A percentile compares a stretch with the other conserved stretches of the same genome.
phyloP scores from a whole-genome alignment of 2,113 vertebrate species.

The Equus przewalskii region DNA sequence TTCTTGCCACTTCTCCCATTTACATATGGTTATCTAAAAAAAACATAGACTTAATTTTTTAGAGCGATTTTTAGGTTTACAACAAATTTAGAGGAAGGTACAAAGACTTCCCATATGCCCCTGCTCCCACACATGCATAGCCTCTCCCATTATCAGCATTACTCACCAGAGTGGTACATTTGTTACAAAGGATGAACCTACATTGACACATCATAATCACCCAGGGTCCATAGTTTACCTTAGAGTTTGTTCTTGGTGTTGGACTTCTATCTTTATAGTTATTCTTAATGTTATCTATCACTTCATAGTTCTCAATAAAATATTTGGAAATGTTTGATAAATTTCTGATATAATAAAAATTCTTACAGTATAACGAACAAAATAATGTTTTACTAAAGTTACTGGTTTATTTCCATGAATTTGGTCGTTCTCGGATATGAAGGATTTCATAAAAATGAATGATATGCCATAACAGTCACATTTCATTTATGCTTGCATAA shows the following conservation, averaged over 20 bases:
- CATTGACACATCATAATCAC: not conserved
- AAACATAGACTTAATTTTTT: not conserved
- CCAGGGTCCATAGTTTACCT: not conserved
- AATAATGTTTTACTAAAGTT: not conserved
- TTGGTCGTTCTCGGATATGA: not conserved
- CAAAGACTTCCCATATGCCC: not conserved
- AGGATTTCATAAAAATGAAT: not conserved
- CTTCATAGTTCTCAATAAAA: constrained; percentile 1
- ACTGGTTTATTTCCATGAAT: not conserved
- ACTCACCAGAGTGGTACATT: not conserved
- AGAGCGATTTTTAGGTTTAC: not conserved
- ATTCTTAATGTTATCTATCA: not conserved
- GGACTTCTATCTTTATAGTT: not conserved
- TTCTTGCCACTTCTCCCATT: not conserved
- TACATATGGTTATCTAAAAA: not conserved
- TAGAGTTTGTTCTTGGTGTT: not conserved
- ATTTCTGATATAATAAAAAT: not conserved
- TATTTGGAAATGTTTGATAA: not conserved
- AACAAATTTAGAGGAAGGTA: not conserved
- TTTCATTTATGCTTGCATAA: not conserved
- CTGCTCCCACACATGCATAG: not conserved
- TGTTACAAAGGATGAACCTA: not conserved
- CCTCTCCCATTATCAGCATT: too few relatives aligned
- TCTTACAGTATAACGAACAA: not conserved
- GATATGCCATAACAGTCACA: not conserved